Evolutionary conservation across 2,797 vertebrate genomes (phyloP), one percentile per base, ranked within the genome.

Genomic region (Parauchenoglanis punctatus): DNA sequence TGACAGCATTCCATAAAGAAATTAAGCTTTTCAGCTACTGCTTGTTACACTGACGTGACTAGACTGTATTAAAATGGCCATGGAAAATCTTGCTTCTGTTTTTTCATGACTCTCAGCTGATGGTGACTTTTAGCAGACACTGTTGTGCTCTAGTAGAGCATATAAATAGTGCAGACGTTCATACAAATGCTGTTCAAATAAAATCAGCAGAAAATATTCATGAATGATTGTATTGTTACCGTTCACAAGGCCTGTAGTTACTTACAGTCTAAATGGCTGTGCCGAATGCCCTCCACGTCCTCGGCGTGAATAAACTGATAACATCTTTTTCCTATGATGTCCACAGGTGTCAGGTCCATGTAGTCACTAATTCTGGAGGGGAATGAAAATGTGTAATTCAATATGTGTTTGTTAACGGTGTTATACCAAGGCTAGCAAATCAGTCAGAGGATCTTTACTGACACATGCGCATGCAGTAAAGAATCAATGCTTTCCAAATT

Each of bases 251-350:
- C 10, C 49, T 59, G 35, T n/a, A 28, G 0, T 40, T 93, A 99
- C 98, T 99, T 96, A 99, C 98, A 92, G 95, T 99, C 98, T 91
- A 99, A 95, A 92, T 99, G 98, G 93, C 97, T 94, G 93, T 99
- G 97, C 90, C 98, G 95, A 95, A 99, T 99, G 90, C 97, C 97
- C 93, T 99, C 98, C 89, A 99, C 98, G 54, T 99, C 98, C 92
- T 99, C 98, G 0, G 98, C 98, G 20, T 99, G 98, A 92, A 99
- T 98, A 93, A 99, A 98, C 93, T 99, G 98, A 95, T 99, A 99
- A 92, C 98, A 99, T 92, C 97, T 96, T 93, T 98, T 99, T 87
- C 98, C 98, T 93, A 99, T 97, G 0, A 99, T 96, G 95, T 99
- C 98, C 92, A 97, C 97, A n/a, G 98, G 96, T 80, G 96, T 97